Conservation (phyloP, 2,113 vertebrate genomes). For the Ellobius talpinus region DNA sequence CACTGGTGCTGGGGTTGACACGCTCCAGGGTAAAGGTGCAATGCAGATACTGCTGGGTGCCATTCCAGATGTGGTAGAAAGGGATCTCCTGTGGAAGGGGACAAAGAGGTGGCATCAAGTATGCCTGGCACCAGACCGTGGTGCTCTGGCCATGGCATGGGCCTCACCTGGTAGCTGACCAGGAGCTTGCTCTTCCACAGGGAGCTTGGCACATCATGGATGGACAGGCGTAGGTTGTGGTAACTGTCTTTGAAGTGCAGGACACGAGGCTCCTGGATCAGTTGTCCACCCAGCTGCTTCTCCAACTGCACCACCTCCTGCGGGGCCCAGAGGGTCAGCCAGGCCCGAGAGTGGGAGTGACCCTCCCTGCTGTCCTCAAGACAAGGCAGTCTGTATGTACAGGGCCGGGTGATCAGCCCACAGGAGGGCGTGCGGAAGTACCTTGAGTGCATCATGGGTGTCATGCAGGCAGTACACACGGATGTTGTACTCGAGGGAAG, state of each 20-base stretch:
- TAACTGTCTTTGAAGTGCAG: conserved; percentile 99
- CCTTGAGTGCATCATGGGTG: conserved; percentile 97
- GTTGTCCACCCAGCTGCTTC: conserved; percentile 96
- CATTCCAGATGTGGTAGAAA: conserved; percentile 98
- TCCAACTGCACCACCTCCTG: conserved; percentile 99
- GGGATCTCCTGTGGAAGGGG: conserved; percentile 93
- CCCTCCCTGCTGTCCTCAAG: background rate
- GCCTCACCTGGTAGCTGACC: conserved; percentile 95
- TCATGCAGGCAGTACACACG: conserved; percentile 98
- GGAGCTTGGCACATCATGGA: conserved; percentile 97
- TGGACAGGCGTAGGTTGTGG: conserved; percentile 98
- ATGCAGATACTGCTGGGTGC: conserved; percentile 95
- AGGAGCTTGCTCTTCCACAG: conserved; percentile 99
- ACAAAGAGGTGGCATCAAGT: background rate
- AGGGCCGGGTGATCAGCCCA: background rate
- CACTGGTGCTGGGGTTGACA: conserved; percentile 94
- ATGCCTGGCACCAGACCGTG: background rate
- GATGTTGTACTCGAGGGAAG: conserved; percentile 97
- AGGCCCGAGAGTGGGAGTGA: fast-evolving
- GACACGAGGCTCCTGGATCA: conserved; percentile 96
- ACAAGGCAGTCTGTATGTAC: background rate
- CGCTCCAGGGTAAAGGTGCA: conserved; percentile 99
- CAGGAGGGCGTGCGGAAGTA: conserved; percentile 59
- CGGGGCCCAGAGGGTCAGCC: background rate
- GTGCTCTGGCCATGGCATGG: fast-evolving